Evolutionary conservation across 2,888 invertebrate species (phyloP), one percentile per base, ranked within the genome.

Genomic region (Drosophila paranaensis): DNA sequence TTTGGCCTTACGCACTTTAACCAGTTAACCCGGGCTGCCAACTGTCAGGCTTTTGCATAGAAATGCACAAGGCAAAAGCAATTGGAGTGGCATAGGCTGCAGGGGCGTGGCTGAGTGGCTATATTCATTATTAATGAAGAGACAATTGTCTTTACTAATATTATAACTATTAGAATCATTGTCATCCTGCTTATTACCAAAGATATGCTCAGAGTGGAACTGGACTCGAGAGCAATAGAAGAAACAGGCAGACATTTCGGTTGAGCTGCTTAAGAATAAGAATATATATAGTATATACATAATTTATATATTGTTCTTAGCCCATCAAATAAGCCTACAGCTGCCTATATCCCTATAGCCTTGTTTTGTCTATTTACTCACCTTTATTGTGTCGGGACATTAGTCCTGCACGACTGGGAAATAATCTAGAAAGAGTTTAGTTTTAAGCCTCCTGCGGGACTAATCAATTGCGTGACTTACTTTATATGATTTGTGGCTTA

Each of bases 1-100:
- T 79, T 80, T 57, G 54, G 60, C 58, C 63, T 60, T 57, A 60
- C 65, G 82, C 71, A 73, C 71, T 69, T 71, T 53, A 58, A 37
- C 60, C 16, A 55, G 45, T 61, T 71, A 40, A 40, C 25, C 70
- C 35, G 35, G 10, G 20, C 51, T 14, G 20, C 14, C 40, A n/a
- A 40, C 27, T 27, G 10, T n/a, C 2, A 33, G 3, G 16, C 33
- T 13, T 50, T 20, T 33, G 6, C 11, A 16, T 13, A 50, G 20
- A 50, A 33, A 8, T 50, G 13, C 50, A 50, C 20, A 3, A 20
- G 6, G 13, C 33, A 33, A 37, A 37, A 9, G 14, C 35, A 53
- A 53, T 37, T 25, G 5, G 37, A 35, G 51, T 35, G 20, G 2
- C 20, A 20, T 20, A 20, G 20, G 20, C 20, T 20, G 20, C 3